A percentile compares a stretch with the other conserved stretches of the same genome.
These are phyloP conservation scores for Paratilapia polleni DNA, from an alignment of 2,113 vertebrate species.

Conservation along the genomic window DNA sequence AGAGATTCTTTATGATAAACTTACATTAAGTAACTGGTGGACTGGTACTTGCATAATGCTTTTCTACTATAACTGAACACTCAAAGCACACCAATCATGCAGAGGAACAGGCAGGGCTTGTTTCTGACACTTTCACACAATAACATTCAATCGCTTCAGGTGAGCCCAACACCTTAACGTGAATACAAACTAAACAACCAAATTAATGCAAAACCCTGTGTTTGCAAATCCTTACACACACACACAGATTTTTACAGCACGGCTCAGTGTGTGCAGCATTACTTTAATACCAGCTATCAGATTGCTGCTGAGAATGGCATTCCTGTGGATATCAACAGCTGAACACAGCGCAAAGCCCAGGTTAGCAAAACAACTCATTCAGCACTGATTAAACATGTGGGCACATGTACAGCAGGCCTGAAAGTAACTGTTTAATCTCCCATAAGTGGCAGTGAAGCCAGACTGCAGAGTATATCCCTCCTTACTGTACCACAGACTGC, in stretches of 20 bases:
- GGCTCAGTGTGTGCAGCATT: background rate
- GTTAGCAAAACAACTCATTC: slow-evolving; percentile 16
- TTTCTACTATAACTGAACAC: background rate
- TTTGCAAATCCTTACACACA: background rate
- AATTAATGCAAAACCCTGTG: background rate
- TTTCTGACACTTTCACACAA: background rate
- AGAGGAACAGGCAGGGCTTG: slow-evolving; percentile 32
- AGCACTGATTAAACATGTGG: slow-evolving; percentile 33
- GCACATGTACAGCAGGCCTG: slow-evolving; percentile 11
- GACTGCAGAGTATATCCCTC: background rate
- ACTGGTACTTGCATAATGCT: background rate
- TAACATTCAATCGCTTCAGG: background rate
- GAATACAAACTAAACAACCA: background rate
- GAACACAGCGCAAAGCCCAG: slow-evolving; percentile 26
- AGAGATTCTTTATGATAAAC: background rate
- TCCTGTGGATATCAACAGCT: slow-evolving; percentile 8
- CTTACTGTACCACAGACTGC: background rate
- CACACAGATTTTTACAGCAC: background rate
- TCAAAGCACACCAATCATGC: background rate
- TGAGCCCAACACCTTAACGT: background rate
- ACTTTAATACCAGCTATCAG: background rate
- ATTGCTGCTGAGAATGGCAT: slow-evolving; percentile 32
- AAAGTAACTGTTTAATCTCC: slow-evolving; percentile 11
- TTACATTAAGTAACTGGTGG: background rate
- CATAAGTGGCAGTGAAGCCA: slow-evolving; percentile 7